phyloP scores from a whole-genome alignment of 2,797 vertebrate genomes.

The Hozukius guyotensis region DNA sequence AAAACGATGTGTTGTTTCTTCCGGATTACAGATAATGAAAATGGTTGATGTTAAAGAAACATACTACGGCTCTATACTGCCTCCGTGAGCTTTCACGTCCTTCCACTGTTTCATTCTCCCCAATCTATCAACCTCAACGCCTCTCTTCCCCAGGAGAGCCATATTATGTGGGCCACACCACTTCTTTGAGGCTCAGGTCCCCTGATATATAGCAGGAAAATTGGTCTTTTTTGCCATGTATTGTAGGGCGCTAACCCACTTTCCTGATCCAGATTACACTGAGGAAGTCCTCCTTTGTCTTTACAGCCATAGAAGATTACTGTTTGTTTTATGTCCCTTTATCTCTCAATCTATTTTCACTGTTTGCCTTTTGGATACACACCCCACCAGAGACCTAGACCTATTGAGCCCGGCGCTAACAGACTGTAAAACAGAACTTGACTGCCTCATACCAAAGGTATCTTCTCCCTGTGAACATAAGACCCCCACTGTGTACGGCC shows the following conservation, averaged over 20 bases:
- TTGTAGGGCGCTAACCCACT: conserved; percentile 61
- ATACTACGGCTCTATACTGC: background rate
- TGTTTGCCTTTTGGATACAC: conserved; percentile 12
- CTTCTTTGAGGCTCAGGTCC: conserved; percentile 49
- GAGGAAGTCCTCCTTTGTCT: conserved; percentile 44
- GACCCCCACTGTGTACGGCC: conserved; percentile 33
- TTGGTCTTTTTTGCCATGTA: conserved; percentile 38
- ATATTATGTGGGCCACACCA: conserved; percentile 61
- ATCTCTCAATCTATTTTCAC: conserved; percentile 8
- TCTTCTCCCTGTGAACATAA: conserved; percentile 53
- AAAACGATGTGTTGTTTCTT: background rate
- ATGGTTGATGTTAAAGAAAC: conserved; percentile 1
- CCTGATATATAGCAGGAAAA: conserved; percentile 55
- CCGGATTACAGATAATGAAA: conserved; percentile 2
- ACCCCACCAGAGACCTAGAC: conserved; percentile 18
- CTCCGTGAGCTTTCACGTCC: conserved; percentile 14
- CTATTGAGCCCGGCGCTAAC: background rate
- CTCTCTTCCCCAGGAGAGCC: conserved; percentile 45
- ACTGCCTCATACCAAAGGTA: conserved; percentile 60
- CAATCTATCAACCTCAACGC: conserved; percentile 35
- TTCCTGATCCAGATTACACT: conserved; percentile 59
- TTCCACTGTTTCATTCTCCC: conserved; percentile 32
- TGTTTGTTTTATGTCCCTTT: conserved; percentile 38
- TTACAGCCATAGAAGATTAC: conserved; percentile 19
- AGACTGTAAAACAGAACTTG: conserved; percentile 20